Base-by-base conservation (phyloP, 2,113 vertebrate species). In the Tetraodon nigroviridis region DNA sequence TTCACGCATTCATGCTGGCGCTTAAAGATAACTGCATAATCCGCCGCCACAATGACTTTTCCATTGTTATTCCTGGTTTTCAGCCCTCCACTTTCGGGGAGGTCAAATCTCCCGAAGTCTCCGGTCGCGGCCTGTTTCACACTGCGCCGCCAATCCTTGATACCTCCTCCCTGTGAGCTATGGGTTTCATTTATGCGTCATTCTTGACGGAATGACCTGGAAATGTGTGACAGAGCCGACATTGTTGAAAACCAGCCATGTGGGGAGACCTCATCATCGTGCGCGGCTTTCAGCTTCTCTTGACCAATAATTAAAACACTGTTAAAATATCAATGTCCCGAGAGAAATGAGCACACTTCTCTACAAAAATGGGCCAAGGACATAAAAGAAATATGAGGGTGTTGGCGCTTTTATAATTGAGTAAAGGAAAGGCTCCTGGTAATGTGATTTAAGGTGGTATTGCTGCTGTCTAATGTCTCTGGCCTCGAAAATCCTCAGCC, bases 181-280 rank as follows among this genome's bases (percentile, higher is more conserved):
- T 83, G 80, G 60, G 73, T 86, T 88, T 89, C 84, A 79, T 84
- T 84, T 82, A 78, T 71, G 77, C 79, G 83, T 84, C 83, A 82
- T 83, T 83, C 84, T 73, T 59, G 41, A 40, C 51, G 27, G 75
- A 84, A 78, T 82, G 82, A 81, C 69, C 69, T 83, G 75, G 71
- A 76, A 83, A 79, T 75, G 71, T 86, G 82, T 85, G 78, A 81
- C 67, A 76, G 84, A 86, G 83, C 82, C 64, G 79, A 86, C 83
- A 87, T 88, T 90, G 87, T 89, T 82, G 64, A 81, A 88, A 88
- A 69, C 55, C 87, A 89, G 13, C 84, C 64, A 83, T 77, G 86
- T 87, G 89, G 73, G 61, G 78, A 88, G 83, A 86, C 79, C 81
- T 88, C 86, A 86, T 88, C 83, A 86, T 55, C 22, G 79, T 63